Evolutionary conservation across 2,888 invertebrate genomes (phyloP), one percentile per base, ranked within the genome.

Genomic region (Gasteruption jaculator): DNA sequence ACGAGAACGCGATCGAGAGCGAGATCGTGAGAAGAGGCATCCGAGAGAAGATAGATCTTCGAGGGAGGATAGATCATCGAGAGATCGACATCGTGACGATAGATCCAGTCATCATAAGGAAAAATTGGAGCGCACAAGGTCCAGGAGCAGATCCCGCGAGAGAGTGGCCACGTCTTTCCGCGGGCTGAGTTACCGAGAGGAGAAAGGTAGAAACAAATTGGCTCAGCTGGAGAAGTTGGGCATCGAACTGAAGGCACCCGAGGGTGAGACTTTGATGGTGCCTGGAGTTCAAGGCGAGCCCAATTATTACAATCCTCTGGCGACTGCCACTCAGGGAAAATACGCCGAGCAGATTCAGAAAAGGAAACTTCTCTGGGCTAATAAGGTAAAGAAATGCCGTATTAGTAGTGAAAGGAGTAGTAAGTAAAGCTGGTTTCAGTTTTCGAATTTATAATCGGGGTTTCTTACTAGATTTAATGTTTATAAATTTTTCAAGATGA

Each of bases 321-420:
- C 82, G 14, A 80, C 86, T n/a, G 63, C 70, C 30, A 83, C 84
- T 63, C 81, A 86, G 26, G 81, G 84, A 47, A 87, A 88, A 61
- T 88, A 92, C 64, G 82, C 90, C 5, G 87, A 92, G 29, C 65
- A 79, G 71, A 77, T 93, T 49, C 90, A 94, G 65, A 92, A 94
- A 68, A 79, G 94, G 37, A 94, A 94, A 73, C 74, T 93, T 37
- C 74, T 96, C 14, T 96, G 96, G 94, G 83, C 86, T 3, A 83
- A 85, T 58, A 89, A 88, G 72, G 83, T 74, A 52, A 56, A 41
- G 16, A 14, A 19, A 24, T 11, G 16, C 25, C 10, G 5, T 44
- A 18, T 3, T 11, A n/a, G n/a, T n/a, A n/a, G n/a, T n/a, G n/a
- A n/a, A n/a, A n/a, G n/a, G n/a, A n/a, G n/a, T n/a, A n/a, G n/a